Evolutionary conservation across 2,888 invertebrate genomes (phyloP).

Genomic region (Gerris lacustris): DNA sequence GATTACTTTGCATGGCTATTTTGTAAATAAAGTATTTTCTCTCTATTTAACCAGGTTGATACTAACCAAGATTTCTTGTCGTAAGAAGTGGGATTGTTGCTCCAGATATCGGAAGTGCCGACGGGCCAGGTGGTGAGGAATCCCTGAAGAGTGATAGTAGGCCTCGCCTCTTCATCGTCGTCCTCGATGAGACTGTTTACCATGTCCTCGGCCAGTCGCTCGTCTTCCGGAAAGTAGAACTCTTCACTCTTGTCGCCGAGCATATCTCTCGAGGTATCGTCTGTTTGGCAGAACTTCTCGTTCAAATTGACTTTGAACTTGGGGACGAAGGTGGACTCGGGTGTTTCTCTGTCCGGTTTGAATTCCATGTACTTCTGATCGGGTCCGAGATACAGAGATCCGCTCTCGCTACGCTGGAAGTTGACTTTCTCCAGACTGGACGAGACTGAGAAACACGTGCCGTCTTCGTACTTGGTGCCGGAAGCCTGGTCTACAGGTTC

Average conservation of each 20-base stretch:
- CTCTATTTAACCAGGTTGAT: no score
- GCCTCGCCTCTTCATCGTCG: slow-evolving; percentile 13
- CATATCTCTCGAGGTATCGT: slow-evolving; percentile 30
- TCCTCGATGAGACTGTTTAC: slow-evolving; percentile 22
- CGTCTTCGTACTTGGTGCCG: slow-evolving; percentile 46
- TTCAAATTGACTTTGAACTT: slow-evolving; percentile 54
- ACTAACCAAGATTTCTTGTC: slow-evolving; percentile 9
- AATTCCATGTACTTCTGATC: slow-evolving; percentile 39
- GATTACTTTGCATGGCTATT: no score
- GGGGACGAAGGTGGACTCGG: slow-evolving; percentile 43
- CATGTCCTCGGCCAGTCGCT: slow-evolving; percentile 26
- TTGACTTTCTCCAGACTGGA: slow-evolving; percentile 49
- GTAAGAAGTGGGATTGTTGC: slow-evolving; percentile 22
- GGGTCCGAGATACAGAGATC: slow-evolving; percentile 46
- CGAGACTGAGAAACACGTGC: slow-evolving; percentile 56
- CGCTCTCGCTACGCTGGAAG: slow-evolving; percentile 54
- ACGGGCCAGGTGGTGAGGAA: slow-evolving; percentile 29
- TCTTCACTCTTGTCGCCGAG: neutral
- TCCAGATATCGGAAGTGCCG: slow-evolving; percentile 25
- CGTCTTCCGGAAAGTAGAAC: slow-evolving; percentile 34
- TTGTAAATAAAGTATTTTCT: no score
- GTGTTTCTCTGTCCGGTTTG: slow-evolving; percentile 34
- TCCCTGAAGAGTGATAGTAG: slow-evolving; percentile 25
- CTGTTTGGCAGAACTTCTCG: slow-evolving; percentile 49
- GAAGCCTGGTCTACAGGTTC: slow-evolving; percentile 12